Evolutionary conservation across 1,140 invertebrate genomes (phyloP), one percentile per base, ranked within the genome.

Genomic region (Drosophila lini): DNA sequence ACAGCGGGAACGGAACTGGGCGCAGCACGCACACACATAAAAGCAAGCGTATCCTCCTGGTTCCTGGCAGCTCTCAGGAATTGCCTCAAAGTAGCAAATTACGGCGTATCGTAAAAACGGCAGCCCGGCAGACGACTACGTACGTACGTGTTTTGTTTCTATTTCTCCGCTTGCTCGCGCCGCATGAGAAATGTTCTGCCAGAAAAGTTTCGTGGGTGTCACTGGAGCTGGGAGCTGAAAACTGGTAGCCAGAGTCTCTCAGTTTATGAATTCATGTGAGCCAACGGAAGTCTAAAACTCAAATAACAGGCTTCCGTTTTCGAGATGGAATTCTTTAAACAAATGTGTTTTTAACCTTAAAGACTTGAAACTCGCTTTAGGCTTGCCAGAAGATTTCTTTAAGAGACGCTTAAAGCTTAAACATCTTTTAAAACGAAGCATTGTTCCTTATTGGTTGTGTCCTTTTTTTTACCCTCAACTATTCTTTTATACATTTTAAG

Each of bases 61-160:
- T 52, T 32, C 38, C 41, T 41, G 50, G 41, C 71, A 42, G 62
- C 59, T 74, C 70, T 32, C 45, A 38, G 56, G 70, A 85, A 77
- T 64, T 77, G 78, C 67, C 71, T 81, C 81, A 85, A 78, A 85
- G 68, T 84, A 85, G 81, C 81, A 84, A 85, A 84, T 84, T 85
- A 77, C 81, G 67, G 42, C 74, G 50, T 77, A 84, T 80, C 81
- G 56, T 81, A 85, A 84, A 84, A 85, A 25, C 63, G 81, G 56
- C 42, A 74, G 40, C 70, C 41, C 16, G 55, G 38, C 61, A 50
- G 32, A 15, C 48, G 16, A 48, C 50, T 16, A 16, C 10, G 28
- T 53, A 36, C 19, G 52, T 80, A 84, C 81, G 81, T 83, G 81
- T 76, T 84, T 78, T 81, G 25, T 73, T 62, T 56, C 62, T 47